A percentile compares a stretch with the other conserved stretches of the same genome.
Evolutionary conservation across 2,113 vertebrate genomes (phyloP).

Genomic region (Copsychus sechellarum): DNA sequence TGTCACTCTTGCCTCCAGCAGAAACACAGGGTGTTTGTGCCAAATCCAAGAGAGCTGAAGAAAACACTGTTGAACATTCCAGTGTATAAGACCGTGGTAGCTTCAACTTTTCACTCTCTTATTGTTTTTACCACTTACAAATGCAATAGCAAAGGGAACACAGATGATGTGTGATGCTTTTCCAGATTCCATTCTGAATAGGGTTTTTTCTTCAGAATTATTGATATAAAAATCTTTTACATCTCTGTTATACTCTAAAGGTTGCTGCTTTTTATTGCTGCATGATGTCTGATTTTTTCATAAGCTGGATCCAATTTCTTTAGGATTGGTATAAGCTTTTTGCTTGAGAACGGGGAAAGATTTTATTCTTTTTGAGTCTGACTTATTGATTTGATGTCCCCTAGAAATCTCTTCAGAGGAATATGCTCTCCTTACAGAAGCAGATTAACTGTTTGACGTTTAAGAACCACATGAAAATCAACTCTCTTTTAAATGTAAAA

Average conservation of each 20-base stretch:
- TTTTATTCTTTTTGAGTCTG: conserved; percentile 49
- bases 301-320: not conserved
- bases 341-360: conserved; percentile 12
- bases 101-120: not conserved
- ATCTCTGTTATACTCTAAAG: not conserved
- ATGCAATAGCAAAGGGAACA: not conserved
- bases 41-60: not conserved
- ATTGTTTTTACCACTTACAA: not conserved
- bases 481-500: conserved; percentile 60
- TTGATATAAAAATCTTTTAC: not conserved
- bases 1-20: not conserved
- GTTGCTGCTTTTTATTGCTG: not conserved
- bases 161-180: not conserved
- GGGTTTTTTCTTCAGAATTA: not conserved
- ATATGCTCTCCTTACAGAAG: conserved; percentile 14
- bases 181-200: not conserved
- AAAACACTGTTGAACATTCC: not conserved
- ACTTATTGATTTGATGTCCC: conserved; percentile 62
- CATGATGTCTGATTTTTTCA: not conserved
- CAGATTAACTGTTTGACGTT: conserved; percentile 70
- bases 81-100: not conserved
- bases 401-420: conserved; percentile 61
- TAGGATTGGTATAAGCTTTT: not conserved
- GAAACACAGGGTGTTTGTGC: not conserved
- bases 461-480: conserved; percentile 62